These are phyloP conservation scores for Isoperla grammatica DNA, from an alignment of 2,888 invertebrate species.

Conservation along the genomic window DNA sequence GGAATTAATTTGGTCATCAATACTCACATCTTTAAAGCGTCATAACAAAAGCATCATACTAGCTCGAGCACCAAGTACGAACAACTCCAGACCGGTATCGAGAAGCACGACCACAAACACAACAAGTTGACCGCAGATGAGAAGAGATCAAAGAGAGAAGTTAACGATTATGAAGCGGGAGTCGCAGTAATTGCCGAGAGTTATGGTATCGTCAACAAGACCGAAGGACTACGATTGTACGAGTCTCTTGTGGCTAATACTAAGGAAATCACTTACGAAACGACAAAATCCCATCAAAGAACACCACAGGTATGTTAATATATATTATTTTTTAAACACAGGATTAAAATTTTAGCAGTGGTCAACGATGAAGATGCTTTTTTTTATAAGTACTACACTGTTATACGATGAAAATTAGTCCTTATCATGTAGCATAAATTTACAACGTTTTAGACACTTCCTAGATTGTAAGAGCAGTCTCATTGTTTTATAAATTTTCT, in stretches of 20 bases:
- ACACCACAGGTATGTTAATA: slow-evolving; percentile 21
- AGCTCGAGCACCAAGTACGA: slow-evolving; percentile 4
- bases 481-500: too few relatives aligned
- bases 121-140: background rate
- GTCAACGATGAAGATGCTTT: too few relatives aligned
- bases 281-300: slow-evolving; percentile 21
- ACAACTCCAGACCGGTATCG: background rate
- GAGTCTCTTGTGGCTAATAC: slow-evolving; percentile 35
- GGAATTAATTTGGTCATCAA: too few relatives aligned
- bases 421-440: too few relatives aligned
- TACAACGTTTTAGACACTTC: too few relatives aligned
- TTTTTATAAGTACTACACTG: too few relatives aligned
- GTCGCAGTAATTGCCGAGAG: slow-evolving; percentile 26
- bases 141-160: slow-evolving; percentile 4
- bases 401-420: too few relatives aligned
- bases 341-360: background rate
- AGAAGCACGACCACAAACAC: background rate
- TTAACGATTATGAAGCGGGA: slow-evolving; percentile 14
- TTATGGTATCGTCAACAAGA: slow-evolving; percentile 27
- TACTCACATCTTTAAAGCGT: too few relatives aligned
- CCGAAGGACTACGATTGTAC: slow-evolving; percentile 38
- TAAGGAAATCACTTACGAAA: slow-evolving; percentile 1
- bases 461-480: too few relatives aligned
- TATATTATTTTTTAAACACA: too few relatives aligned
- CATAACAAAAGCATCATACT: slow-evolving; percentile 35